Evolutionary conservation across 2,888 invertebrate genomes (phyloP).

Genomic region (Himalopsyche japonica): DNA sequence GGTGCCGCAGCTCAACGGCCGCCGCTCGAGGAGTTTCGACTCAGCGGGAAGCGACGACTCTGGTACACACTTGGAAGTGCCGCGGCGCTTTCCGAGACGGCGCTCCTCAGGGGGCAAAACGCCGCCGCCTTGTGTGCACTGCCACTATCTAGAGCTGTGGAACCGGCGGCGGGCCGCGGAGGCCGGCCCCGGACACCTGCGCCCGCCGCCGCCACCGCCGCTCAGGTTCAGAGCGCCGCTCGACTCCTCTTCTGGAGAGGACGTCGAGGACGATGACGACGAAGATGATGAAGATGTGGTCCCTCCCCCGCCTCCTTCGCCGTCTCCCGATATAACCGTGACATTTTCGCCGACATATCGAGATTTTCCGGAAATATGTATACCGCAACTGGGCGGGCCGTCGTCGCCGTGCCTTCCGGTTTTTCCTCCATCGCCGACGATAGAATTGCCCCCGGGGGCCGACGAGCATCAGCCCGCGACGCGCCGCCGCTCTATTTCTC

Average conservation of each 20-base stretch:
- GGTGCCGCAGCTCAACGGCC: constrained; percentile 69
- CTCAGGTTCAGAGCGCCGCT: constrained; percentile 56
- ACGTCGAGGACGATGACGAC: constrained; percentile 58
- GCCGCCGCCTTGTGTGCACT: constrained; percentile 74
- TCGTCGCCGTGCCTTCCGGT: constrained; percentile 60
- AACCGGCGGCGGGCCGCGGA: constrained; percentile 58
- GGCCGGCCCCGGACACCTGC: constrained; percentile 46
- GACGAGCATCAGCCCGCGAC: constrained; percentile 53
- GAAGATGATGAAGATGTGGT: constrained; percentile 52
- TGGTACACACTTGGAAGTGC: constrained; percentile 62
- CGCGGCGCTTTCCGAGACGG: constrained; percentile 66
- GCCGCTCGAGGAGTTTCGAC: constrained; percentile 80
- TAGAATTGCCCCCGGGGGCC: constrained; percentile 61
- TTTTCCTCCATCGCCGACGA: constrained; percentile 58
- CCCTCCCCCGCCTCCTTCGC: constrained; percentile 46
- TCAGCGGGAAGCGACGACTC: constrained; percentile 73
- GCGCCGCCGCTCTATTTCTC: constrained; percentile 74
- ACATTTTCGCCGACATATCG: constrained; percentile 63
- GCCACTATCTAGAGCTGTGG: constrained; percentile 76
- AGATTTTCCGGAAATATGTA: constrained; percentile 46
- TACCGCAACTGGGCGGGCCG: constrained; percentile 47
- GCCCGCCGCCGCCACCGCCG: constrained; percentile 53
- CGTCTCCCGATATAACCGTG: constrained; percentile 64
- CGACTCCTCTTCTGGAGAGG: constrained; percentile 53
- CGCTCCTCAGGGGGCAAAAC: constrained; percentile 68